A percentile compares a stretch with the other conserved stretches of the same genome.
Conservation (phyloP, 2,113 vertebrate genomes). For the Phasianus colchicus region DNA sequence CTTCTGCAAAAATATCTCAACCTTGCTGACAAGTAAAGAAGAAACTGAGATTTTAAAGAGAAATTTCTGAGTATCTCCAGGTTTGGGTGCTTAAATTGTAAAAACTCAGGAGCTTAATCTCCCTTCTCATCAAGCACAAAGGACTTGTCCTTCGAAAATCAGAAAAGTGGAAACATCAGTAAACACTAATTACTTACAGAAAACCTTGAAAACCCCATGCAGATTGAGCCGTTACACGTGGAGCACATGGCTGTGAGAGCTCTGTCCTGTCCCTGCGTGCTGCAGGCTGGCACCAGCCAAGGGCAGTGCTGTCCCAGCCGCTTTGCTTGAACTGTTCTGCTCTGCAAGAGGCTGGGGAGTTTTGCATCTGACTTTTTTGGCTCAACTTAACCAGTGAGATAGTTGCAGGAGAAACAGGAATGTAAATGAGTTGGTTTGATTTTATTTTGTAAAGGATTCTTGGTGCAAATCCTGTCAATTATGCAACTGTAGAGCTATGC, state of each 20-base stretch:
- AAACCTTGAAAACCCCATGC: not conserved
- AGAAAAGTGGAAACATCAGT: not conserved
- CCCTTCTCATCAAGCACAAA: rapidly evolving
- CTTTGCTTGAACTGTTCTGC: not conserved
- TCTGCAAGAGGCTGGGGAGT: not conserved
- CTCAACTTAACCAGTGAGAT: not conserved
- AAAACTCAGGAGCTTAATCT: not conserved
- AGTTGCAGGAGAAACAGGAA: conserved; percentile 10
- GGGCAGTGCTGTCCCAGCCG: rapidly evolving
- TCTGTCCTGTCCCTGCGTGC: not conserved
- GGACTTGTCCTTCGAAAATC: not conserved
- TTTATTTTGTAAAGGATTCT: conserved; percentile 43
- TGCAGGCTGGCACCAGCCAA: not conserved
- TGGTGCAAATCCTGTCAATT: conserved; percentile 47
- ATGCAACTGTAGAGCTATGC: not conserved
- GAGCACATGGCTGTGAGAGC: not conserved
- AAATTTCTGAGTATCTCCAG: not conserved
- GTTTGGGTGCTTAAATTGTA: not conserved
- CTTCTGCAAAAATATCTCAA: conserved; percentile 30
- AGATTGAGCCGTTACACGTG: not conserved
- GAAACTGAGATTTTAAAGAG: not conserved
- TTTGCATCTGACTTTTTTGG: not conserved
- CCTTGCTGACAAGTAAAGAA: not conserved
- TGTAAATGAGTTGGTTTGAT: conserved; percentile 32
- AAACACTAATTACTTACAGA: not conserved